Base-by-base conservation (phyloP, 2,797 vertebrate genomes). In the Cephalopachus bancanus region DNA sequence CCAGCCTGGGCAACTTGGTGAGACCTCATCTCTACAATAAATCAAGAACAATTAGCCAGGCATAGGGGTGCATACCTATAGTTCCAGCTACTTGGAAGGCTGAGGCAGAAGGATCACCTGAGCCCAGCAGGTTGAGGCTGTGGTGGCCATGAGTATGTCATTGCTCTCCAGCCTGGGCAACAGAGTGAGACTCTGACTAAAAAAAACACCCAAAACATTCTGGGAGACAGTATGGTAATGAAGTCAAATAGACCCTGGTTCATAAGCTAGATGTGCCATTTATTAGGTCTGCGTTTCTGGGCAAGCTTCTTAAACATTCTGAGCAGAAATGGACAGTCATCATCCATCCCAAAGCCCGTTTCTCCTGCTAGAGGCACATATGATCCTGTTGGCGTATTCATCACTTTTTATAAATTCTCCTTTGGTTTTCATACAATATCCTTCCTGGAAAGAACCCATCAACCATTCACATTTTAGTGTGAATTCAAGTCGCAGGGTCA, bases 361-460 rank as follows among this genome's bases (percentile, higher is more conserved):
- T 93, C 74, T 97, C 16, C 65, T 92, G 2, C 65, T 92, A 67
- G 62, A 51, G 91, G 7, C 57, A 83, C 15, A 59, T 44, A 62
- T 11, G 33, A 44, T 26, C 89, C 37, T 53, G 30, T 83, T 67
- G 88, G 44, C 71, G 69, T 81, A 83, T 12, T 11, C 8, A 37
- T 55, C 20, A 51, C 57, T 59, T 74, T 57, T 57, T 49, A 33
- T 92, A 74, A 72, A 78, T 71, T 93, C 59, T 83, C 59, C 20
- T 93, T 15, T 69, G 24, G 44, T 69, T 80, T 87, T 72, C 65
- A 59, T 83, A 83, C 10, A 89, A 51, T 88, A 33, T 33, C 20
- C 10, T 81, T 91, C 87, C 93, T 91, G 69, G 75, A 93, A 97
- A 81, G 30, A 86, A 49, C n/a, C 20, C 60, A 53, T 51, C 76